phyloP scores from a whole-genome alignment of 2,888 invertebrate species.

The Julus scandinavius region DNA sequence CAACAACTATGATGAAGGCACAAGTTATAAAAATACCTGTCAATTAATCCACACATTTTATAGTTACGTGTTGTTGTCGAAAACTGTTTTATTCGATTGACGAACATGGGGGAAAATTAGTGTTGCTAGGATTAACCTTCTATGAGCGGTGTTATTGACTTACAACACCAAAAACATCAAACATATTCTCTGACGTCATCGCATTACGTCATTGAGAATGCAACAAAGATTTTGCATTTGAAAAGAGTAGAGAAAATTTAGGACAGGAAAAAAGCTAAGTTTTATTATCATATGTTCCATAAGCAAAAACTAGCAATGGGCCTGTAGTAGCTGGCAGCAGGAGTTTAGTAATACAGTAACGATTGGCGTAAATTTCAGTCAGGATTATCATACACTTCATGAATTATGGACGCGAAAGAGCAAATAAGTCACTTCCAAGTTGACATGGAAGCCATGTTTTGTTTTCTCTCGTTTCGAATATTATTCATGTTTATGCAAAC shows the following conservation, averaged over 20 bases:
- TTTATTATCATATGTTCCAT: constrained; percentile 34
- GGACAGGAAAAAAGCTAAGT: not conserved
- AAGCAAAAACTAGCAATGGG: not conserved
- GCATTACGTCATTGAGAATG: not conserved
- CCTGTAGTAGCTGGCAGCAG: constrained; percentile 20
- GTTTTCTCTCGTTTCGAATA: not conserved
- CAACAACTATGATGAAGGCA: no score
- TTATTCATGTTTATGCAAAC: not conserved
- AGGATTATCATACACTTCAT: constrained; percentile 7
- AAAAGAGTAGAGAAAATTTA: not conserved
- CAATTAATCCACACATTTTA: no score
- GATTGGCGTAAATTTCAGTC: not conserved
- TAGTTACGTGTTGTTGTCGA: no score
- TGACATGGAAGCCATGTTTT: not conserved
- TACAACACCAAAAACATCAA: not conserved
- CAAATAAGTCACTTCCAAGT: not conserved
- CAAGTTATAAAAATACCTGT: no score
- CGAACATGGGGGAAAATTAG: not conserved
- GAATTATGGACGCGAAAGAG: not conserved
- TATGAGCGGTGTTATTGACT: not conserved
- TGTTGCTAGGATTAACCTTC: not conserved
- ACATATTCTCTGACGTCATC: constrained; percentile 5
- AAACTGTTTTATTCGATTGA: no score
- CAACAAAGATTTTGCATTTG: not conserved
- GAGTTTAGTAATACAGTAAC: not conserved